Conservation (phyloP, 2,113 vertebrate genomes). For the Brienomyrus brachyistius region DNA sequence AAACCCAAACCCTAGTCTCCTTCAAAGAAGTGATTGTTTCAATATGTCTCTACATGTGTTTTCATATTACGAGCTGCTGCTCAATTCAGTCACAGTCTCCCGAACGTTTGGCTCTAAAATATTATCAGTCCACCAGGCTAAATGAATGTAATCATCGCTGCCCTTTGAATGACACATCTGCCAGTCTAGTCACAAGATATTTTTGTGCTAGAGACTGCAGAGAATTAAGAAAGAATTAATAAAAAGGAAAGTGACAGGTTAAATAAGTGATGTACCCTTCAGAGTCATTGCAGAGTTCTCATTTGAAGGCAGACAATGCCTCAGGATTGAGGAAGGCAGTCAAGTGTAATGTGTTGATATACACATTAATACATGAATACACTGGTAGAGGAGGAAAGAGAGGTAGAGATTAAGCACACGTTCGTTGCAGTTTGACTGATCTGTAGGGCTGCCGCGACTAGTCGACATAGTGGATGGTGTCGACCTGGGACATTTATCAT, state of each 20-base stretch:
- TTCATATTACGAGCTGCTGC: constrained; percentile 9
- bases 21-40: constrained; percentile 53
- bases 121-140: background rate
- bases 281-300: background rate
- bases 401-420: background rate
- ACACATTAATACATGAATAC: background rate
- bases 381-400: background rate
- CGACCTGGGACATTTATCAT: no score
- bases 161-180: background rate
- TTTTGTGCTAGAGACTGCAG: background rate
- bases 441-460: background rate
- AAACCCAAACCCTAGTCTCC: constrained; percentile 16
- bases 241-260: background rate
- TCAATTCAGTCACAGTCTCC: background rate
- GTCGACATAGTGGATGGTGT: no score
- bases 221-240: background rate
- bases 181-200: background rate
- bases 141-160: background rate
- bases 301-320: background rate
- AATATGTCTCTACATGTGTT: constrained; percentile 47
- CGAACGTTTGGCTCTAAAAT: background rate
- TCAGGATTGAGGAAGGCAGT: background rate
- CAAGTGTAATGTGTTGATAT: background rate
- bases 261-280: background rate
- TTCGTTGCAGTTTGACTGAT: background rate